Percentiles rank a stretch among this genome's conserved stretches.
Evolutionary conservation across 2,797 vertebrate genomes (phyloP).

Genomic region (Lutjanus argentimaculatus): DNA sequence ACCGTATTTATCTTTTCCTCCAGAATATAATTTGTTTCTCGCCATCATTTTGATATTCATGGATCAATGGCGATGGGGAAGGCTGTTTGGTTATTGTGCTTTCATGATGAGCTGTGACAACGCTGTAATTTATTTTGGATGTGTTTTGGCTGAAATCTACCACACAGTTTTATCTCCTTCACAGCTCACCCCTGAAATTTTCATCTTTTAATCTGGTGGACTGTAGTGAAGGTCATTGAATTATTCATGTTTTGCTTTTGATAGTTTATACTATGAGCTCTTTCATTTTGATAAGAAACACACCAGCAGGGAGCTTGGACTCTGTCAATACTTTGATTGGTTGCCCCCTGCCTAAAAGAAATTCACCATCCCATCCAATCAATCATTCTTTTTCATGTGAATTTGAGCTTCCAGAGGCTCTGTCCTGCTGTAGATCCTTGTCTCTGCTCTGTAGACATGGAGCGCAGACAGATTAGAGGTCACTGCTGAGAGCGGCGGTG

Average conservation of each 20-base stretch:
- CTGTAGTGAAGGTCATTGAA: slow-evolving; percentile 55
- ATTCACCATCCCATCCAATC: slow-evolving; percentile 21
- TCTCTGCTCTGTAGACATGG: slow-evolving; percentile 35
- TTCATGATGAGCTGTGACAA: slow-evolving; percentile 57
- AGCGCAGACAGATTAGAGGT: slow-evolving; percentile 48
- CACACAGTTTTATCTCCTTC: slow-evolving; percentile 12
- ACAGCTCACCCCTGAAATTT: slow-evolving; percentile 29
- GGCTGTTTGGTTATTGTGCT: slow-evolving; percentile 32
- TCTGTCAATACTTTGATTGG: slow-evolving; percentile 40
- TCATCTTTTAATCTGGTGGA: slow-evolving; percentile 43
- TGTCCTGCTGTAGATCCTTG: slow-evolving; percentile 28
- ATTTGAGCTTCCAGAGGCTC: slow-evolving; percentile 6
- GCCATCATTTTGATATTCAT: slow-evolving; percentile 62
- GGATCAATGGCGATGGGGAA: slow-evolving; percentile 38
- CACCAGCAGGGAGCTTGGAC: slow-evolving; percentile 12
- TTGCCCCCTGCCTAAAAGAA: slow-evolving; percentile 31
- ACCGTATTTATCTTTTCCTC: slow-evolving; percentile 46
- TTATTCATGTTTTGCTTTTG: slow-evolving; percentile 56
- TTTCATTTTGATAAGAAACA: slow-evolving; percentile 44
- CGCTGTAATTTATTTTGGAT: slow-evolving; percentile 53
- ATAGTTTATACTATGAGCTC: slow-evolving; percentile 23
- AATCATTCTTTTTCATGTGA: slow-evolving; percentile 31
- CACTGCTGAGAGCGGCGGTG: slow-evolving; percentile 26
- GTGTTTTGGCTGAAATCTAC: slow-evolving; percentile 2
- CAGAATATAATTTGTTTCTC: slow-evolving; percentile 47